Base-by-base conservation (phyloP, 2,888 invertebrate genomes). In the Cacoxenus indagator region DNA sequence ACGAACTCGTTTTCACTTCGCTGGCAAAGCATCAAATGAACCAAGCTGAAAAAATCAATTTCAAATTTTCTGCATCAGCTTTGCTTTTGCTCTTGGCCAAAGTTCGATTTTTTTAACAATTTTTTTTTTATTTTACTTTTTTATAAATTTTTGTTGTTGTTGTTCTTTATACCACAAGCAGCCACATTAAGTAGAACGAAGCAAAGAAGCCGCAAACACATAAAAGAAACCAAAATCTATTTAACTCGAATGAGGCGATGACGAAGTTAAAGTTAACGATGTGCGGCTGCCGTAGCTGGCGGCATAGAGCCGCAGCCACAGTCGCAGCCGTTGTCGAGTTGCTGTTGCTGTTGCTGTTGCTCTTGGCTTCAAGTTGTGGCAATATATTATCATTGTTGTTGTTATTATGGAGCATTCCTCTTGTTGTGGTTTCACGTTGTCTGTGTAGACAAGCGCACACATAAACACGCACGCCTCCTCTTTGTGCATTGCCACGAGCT, bases 181-280 rank as follows among this genome's bases (percentile, higher is more conserved):
- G 61, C 61, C n/a, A 62, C 43, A 62, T 62, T 62, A 76, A 78
- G 76, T 80, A 73, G 66, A 77, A 67, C 70, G 68, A 17, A 62
- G 45, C 61, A 62, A 61, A 65, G 55, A 55, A 64, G 69, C 65
- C 55, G 59, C 62, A 55, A 57, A 37, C 54, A 46, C 69, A 51
- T 54, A 73, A 67, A 67, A 48, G 43, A 65, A 55, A 67, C 48
- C 26, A 51, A 69, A 76, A 80, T 81, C 81, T 80, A 82, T 80
- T 82, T 81, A 80, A 71, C 80, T 75, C 76, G 76, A 76, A 75
- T 74, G 80, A 81, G 83, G 78, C 80, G 76, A 78, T 83, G 78
- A 67, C 69, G 69, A 71, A 72, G 73, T 73, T 74, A 75, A 76
- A 75, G 77, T 80, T 80, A 82, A 81, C 83, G 76, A 81, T 80